A percentile compares a stretch with the other conserved stretches of the same genome.
Evolutionary conservation across 2,797 vertebrate genomes (phyloP).

Genomic region (Xiphorhynchus erythropygius): DNA sequence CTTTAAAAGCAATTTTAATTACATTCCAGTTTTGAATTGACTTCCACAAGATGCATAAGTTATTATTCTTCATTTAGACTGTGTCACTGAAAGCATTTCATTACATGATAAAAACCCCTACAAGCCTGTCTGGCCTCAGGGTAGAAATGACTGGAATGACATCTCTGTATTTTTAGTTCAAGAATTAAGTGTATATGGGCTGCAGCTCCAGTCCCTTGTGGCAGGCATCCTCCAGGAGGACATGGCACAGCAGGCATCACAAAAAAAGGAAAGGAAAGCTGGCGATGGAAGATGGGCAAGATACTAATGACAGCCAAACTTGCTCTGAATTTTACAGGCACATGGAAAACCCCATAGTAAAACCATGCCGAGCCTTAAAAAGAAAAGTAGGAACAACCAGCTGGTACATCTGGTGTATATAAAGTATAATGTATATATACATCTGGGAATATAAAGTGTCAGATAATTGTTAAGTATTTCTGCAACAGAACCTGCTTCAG

Average conservation of each 20-base stretch:
- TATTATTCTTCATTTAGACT: conserved; percentile 28
- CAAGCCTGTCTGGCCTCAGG: conserved; percentile 35
- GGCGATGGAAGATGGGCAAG: background rate
- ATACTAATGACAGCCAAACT: background rate
- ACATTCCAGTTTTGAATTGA: background rate
- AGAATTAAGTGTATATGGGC: conserved; percentile 37
- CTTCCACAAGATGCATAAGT: conserved; percentile 20
- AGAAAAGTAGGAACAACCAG: background rate
- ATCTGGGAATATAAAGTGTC: background rate
- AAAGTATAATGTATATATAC: too few relatives aligned
- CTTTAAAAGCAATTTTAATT: conserved; percentile 16
- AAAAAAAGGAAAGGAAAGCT: background rate
- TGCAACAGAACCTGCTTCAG: background rate
- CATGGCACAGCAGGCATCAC: background rate
- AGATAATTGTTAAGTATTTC: background rate
- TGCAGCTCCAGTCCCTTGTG: background rate
- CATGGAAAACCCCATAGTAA: background rate
- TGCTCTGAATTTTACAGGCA: background rate
- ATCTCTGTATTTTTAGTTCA: conserved; percentile 47
- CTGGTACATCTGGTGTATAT: background rate
- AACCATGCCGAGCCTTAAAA: background rate
- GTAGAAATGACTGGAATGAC: conserved; percentile 56
- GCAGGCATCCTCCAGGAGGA: background rate
- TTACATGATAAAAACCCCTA: conserved; percentile 42
- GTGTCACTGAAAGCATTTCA: conserved; percentile 53